Evolutionary conservation across 2,113 vertebrate genomes (phyloP).

Genomic region (Martes martes): DNA sequence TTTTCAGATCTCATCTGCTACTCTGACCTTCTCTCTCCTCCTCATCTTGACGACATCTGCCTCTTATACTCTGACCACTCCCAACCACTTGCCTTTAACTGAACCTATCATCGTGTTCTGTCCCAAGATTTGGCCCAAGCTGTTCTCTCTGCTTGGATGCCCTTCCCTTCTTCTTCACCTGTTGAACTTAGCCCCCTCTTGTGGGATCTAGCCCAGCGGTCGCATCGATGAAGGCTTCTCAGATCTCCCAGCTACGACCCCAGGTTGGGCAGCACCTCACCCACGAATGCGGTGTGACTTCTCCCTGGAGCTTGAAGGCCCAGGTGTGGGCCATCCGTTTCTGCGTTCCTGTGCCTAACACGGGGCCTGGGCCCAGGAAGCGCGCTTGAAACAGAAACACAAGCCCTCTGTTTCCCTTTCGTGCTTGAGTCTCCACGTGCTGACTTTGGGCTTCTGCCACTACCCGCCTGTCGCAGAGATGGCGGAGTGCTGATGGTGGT

Average conservation of each 20-base stretch:
- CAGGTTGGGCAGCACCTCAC: rapidly evolving
- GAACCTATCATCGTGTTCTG: background rate
- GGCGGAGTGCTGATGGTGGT: background rate
- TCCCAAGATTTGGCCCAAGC: background rate
- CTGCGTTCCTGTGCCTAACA: too few species aligned
- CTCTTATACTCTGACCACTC: background rate
- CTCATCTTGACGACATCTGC: background rate
- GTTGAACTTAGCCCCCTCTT: background rate
- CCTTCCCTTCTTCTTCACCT: background rate
- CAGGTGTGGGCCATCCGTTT: rapidly evolving
- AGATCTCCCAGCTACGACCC: too few species aligned
- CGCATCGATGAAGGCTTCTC: background rate
- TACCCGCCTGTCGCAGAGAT: background rate
- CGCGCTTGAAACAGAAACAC: background rate
- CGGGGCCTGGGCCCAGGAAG: background rate
- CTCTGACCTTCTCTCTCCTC: background rate
- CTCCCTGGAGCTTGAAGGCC: background rate
- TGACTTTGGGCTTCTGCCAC: background rate
- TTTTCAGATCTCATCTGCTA: background rate
- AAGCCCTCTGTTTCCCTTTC: background rate
- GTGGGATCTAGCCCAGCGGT: background rate
- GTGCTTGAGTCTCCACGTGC: background rate
- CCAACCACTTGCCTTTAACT: background rate
- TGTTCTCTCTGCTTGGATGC: background rate
- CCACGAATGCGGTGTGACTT: rapidly evolving